Conservation (phyloP, 2,888 invertebrate genomes). For the Odontocolon sp. region DNA sequence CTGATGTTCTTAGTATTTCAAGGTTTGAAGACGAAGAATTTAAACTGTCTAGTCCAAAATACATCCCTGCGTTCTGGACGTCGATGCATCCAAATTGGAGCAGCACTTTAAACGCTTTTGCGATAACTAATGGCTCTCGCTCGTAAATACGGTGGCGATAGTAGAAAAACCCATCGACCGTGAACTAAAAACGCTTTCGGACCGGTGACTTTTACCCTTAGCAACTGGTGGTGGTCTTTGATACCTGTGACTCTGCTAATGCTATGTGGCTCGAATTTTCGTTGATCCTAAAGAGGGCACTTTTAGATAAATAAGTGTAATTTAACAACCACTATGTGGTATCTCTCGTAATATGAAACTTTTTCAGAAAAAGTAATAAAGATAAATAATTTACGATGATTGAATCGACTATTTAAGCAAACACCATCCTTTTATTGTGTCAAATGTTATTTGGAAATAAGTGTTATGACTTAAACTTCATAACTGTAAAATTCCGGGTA, state of each 20-base stretch:
- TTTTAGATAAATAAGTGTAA: constrained; percentile 19
- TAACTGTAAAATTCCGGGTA: too few species aligned
- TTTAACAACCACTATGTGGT: background rate
- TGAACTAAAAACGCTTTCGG: constrained; percentile 36
- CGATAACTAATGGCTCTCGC: constrained; percentile 72
- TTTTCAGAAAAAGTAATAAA: background rate
- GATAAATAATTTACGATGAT: constrained; percentile 36
- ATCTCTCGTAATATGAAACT: background rate
- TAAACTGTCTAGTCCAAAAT: background rate
- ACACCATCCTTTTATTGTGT: too few species aligned
- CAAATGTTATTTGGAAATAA: too few species aligned
- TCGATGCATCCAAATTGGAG: constrained; percentile 57
- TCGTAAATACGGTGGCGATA: constrained; percentile 60
- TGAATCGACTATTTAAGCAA: constrained; percentile 5
- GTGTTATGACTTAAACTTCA: too few species aligned
- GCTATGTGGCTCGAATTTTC: constrained; percentile 10
- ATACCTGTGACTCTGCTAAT: background rate
- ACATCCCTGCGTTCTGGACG: constrained; percentile 4
- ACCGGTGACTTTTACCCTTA: background rate
- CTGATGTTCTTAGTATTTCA: constrained; percentile 1
- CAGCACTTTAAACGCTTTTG: constrained; percentile 66
- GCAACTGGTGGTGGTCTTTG: background rate
- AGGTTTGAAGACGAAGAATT: background rate
- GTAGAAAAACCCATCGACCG: constrained; percentile 34
- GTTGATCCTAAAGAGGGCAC: background rate